Base-by-base conservation (phyloP, 1,140 invertebrate species). In the Cotesia vestalis region DNA sequence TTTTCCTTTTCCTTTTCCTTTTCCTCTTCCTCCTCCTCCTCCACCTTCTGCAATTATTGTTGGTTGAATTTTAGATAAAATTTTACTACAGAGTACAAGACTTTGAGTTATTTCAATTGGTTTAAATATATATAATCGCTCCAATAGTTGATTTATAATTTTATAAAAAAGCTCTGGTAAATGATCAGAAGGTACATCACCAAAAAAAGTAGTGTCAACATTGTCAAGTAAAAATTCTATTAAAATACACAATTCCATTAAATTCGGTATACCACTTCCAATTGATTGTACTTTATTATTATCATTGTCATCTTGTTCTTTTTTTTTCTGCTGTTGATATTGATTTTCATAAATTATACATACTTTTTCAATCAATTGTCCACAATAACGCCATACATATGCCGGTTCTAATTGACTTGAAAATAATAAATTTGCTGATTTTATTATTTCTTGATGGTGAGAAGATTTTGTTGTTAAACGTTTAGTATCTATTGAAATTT, bases 371-470 rank as follows among this genome's bases (percentile, higher is more conserved):
- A 94, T 94, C 68, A 93, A 84, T 59, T 89, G 88, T 2, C 91
- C 93, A 71, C 94, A 90, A 81, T 94, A 96, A 73, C 92, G 90
- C 96, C 96, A 97, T 60, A 97, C 91, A 80, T 95, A 97, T 61
- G 91, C 92, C 1, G 93, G 91, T 79, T 97, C 94, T 62, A 97
- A 46, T 46, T 46, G 88, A 1, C 94, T 94, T 38, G 93, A 92
- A 80, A 98, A 95, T 14, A 98, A 82, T 34, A 96, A 85, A 84
- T 96, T 97, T 0, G 94, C 94, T 11, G 93, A 94, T 86, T 96
- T 96, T 4, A 94, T 86, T 4, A 96, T 88, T 79, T 92, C 90
- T 64, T 87, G 85, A 6, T 83, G 81, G 76, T 86, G 85, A 62
- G 77, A 57, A 14, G 75, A 69, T 63, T 83, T 84, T 5, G 27